A percentile compares a stretch with the other conserved stretches of the same genome.
phyloP scores from a whole-genome alignment of 2,888 invertebrate genomes.

The Priapulus caudatus region DNA sequence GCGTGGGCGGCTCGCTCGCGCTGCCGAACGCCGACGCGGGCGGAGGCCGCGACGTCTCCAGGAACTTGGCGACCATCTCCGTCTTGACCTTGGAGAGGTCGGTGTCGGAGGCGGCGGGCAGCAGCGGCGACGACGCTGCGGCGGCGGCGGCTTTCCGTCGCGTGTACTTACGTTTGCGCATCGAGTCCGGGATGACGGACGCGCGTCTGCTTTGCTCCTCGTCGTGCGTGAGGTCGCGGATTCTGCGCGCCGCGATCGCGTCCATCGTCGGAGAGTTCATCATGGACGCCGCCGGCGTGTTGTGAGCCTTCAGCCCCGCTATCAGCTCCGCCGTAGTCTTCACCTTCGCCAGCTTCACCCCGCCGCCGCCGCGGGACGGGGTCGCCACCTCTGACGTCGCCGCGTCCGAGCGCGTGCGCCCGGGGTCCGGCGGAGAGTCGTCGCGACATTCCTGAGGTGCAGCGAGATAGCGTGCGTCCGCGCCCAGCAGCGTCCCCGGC shows the following conservation, averaged over 20 bases:
- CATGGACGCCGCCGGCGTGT: slow-evolving; percentile 13
- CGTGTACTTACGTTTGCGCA: slow-evolving; percentile 11
- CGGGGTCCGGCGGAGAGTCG: too few relatives aligned
- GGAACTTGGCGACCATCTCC: slow-evolving; percentile 40
- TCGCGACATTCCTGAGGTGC: too few relatives aligned
- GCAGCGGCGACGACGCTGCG: slow-evolving; percentile 11
- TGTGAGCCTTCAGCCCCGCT: slow-evolving; percentile 53
- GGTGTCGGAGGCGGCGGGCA: slow-evolving; percentile 15
- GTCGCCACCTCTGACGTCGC: background rate
- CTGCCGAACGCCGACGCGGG: background rate
- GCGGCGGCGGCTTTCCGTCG: slow-evolving; percentile 10
- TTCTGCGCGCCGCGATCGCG: slow-evolving; percentile 12
- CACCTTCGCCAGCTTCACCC: slow-evolving; percentile 41
- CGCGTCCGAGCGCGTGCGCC: background rate
- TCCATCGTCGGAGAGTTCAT: background rate
- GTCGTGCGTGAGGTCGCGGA: slow-evolving; percentile 22
- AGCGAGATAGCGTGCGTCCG: background rate
- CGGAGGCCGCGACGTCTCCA: slow-evolving; percentile 17
- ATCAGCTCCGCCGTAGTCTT: slow-evolving; percentile 69
- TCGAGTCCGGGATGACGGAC: slow-evolving; percentile 5
- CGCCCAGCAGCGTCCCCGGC: slow-evolving; percentile 2
- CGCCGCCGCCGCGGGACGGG: background rate
- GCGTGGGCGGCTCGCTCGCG: too few relatives aligned
- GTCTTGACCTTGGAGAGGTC: slow-evolving; percentile 34
- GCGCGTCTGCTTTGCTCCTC: slow-evolving; percentile 13